Evolutionary conservation across 1,140 invertebrate genomes (phyloP).

Genomic region (Gonioctena quinquepunctata): DNA sequence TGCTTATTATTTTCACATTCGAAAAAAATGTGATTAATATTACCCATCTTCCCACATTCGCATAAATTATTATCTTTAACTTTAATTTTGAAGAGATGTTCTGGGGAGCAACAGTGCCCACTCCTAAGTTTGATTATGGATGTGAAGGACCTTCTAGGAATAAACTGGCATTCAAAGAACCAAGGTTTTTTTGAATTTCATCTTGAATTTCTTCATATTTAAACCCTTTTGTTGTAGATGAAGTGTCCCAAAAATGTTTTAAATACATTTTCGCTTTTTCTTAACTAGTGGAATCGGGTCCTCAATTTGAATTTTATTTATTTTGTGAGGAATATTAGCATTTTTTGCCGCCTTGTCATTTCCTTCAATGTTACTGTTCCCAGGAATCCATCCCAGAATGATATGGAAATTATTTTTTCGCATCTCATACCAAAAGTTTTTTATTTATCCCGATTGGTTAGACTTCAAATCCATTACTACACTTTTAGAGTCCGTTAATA

Average conservation of each 20-base stretch:
- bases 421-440: not conserved
- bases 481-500: too few relatives aligned
- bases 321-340: not conserved
- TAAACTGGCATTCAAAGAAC: not conserved
- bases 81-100: too few relatives aligned
- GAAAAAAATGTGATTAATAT: too few relatives aligned
- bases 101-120: too few relatives aligned
- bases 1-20: too few relatives aligned
- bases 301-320: not conserved
- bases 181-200: not conserved
- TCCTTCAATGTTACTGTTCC: not conserved
- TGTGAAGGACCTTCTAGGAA: too few relatives aligned
- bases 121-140: not conserved
- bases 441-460: too few relatives aligned
- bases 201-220: not conserved
- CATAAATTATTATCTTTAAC: not conserved
- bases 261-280: not conserved
- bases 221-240: not conserved
- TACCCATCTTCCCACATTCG: not conserved
- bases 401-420: not conserved
- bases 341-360: not conserved
- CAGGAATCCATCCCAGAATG: not conserved
- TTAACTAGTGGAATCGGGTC: not conserved
- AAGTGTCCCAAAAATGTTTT: not conserved
- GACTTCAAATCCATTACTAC: too few relatives aligned